Base-by-base conservation (phyloP, 2,888 invertebrate genomes). In the Hecatera dysodea region DNA sequence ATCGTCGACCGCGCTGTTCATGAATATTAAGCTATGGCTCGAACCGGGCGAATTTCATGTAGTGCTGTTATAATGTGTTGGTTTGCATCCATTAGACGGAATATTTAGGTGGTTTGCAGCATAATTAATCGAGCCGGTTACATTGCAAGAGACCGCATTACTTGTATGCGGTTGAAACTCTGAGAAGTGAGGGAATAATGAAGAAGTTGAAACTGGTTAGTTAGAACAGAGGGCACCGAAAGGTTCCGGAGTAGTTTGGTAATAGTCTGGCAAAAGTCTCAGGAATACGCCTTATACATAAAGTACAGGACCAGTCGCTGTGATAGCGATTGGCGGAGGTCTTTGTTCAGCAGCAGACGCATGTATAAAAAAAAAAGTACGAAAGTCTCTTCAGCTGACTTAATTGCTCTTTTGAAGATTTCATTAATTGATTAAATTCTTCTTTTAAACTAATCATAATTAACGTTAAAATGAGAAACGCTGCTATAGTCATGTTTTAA, bases 1-100 rank as follows among this genome's bases (percentile, higher is more conserved):
- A 83, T 82, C 82, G 76, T n/a, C 57, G 56, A 78, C 64, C 78
- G 66, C 73, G 52, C 70, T 62, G 56, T 73, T 85, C 86, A 83
- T 86, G 84, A 86, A 86, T 86, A 86, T 85, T 86, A 77, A 85
- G 72, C 77, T 73, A 67, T 72, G 66, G 60, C 61, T 65, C 27
- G 48, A 69, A 53, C 67, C 55, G 61, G 64, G 68, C 59, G 72
- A 82, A 83, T 73, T 76, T 81, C 76, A 75, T 78, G 82, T 75
- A 82, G 77, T 78, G 67, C 67, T 80, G 68, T 72, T 61, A 68
- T 74, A 78, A 80, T 71, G 67, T 68, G 19, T 68, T 65, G 76
- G 53, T 24, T 9, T 36, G 24, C 69, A 76, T 60, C 67, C 68
- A n/a, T 27, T 48, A 59, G 59, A 72, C 56, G 1, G 12, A 70